Evolutionary conservation across 2,797 vertebrate species (phyloP), one percentile per base, ranked within the genome.

Genomic region (Serranus cabrilla): DNA sequence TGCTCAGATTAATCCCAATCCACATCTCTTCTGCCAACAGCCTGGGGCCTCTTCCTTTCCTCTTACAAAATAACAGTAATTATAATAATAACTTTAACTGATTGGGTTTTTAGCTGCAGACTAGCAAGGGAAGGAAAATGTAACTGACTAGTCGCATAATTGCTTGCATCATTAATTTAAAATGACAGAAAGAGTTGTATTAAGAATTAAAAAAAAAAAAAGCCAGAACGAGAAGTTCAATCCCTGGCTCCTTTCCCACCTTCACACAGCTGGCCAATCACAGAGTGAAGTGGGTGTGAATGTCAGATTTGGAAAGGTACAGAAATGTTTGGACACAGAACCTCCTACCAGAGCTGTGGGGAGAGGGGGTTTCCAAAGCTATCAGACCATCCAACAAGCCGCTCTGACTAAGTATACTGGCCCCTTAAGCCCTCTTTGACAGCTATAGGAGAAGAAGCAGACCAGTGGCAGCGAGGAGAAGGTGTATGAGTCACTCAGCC

Each of bases 401-500:
- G 43, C 65, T 13, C 27, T 78, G 40, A 51, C 61, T 71, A 27
- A 71, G 58, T 45, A 13, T 7, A 56, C 50, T 27, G 37, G 59
- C 64, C 55, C 60, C 71, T 74, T 81, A 57, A 87, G 76, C 64
- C 62, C 50, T 83, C 58, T 52, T 17, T 71, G 86, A 87, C 86
- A 86, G 76, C 80, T 58, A 47, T 56, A 76, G 74, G 84, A 83
- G 71, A 64, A 68, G 82, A 73, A 84, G 68, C 87, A 82, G 83
- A 81, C 87, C 82, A 82, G 84, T 79, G 81, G 68, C 69, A 87
- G 84, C 81, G 64, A 74, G 84, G 64, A 64, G 80, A 87, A 71
- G 77, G 74, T 75, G 78, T 72, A 83, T 93, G 91, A 94, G 88
- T 94, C 91, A 91, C 83, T 85, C 55, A 59, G 62, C 63, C 89